Evolutionary conservation across 2,888 invertebrate species (phyloP), one percentile per base, ranked within the genome.

Genomic region (Perizoma affinitatum): DNA sequence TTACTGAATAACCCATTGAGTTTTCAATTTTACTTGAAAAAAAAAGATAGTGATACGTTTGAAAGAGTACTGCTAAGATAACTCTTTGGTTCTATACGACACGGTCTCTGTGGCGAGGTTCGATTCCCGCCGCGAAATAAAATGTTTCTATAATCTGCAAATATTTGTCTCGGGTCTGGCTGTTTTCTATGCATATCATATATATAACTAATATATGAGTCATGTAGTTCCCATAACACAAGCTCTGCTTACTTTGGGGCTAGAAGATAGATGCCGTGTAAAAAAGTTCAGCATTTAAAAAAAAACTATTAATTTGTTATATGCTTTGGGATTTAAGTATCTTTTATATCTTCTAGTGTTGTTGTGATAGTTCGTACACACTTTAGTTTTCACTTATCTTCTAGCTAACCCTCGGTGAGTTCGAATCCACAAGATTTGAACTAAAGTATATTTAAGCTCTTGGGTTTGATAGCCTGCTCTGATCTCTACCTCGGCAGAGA

Each of bases 401-500:
- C 33, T 2, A 22, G 49, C 4, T 4, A 6, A 46, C 46, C 11
- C 44, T 6, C 38, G 7, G 38, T 7, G 7, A 38, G 38, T 44
- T 22, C 8, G 46, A 55, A 65, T 53, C 41, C 46, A 52, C 49
- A 36, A 49, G 44, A 55, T 45, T 61, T 56, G 42, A 56, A 46
- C 58, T 55, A 45, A 35, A 55, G 49, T 44, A 38, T 44, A 47
- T 56, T 52, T 52, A 36, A 47, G 36, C 36, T 53, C 45, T 45
- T 8, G 33, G 11, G 40, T 44, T 61, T 54, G 52, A 55, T 57
- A 47, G 10, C 64, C 48, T 45, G 54, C 44, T 57, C 48, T 40
- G 54, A 64, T 58, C 52, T 49, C 48, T 59, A 57, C 52, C 33
- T 52, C 48, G 48, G 49, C 50, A 36, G 41, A 55, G 58, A 53